Base-by-base conservation (phyloP, 1,140 invertebrate genomes). In the Drosophila orena region DNA sequence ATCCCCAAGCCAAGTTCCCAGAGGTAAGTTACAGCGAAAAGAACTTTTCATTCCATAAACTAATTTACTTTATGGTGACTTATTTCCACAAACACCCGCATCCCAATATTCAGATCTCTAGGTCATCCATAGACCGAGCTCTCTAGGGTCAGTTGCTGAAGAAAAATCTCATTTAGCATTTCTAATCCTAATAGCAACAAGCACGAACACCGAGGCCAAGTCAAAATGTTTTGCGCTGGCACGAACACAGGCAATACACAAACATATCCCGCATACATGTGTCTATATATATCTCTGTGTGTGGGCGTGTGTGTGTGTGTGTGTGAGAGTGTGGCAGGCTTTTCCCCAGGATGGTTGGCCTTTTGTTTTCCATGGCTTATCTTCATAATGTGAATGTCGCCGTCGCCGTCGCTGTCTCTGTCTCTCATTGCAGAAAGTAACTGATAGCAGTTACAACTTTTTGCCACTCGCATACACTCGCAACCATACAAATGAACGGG, bases 351-450 rank as follows among this genome's bases (percentile, higher is more conserved):
- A 59, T 38, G 44, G 34, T 37, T 50, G 65, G 81, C 65, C 83
- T 75, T 86, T 88, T 86, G 81, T 88, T 86, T 86, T 86, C 83
- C 58, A 76, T 78, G 79, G 81, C 75, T 88, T 86, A 86, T 86
- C 81, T 86, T 86, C 83, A 81, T 86, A 88, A 86, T 86, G 83
- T 83, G 81, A 71, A 81, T 77, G 84, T 89, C 78, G 75, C 78
- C 83, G 75, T 64, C 50, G 74, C 47, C 83, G 75, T 64, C 50
- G 74, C 47, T 61, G 72, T 66, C 38, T 55, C 37, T 46, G 47
- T 54, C 43, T 22, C 40, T 55, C 52, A 71, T 75, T 86, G 81
- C 68, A 76, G 65, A 78, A 75, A 71, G 74, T 72, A 88, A 81
- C 78, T 86, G 78, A 86, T 86, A 86, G 75, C 81, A 68, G 72